These are phyloP conservation scores for Augiades crinisus DNA, from an alignment of 2,888 invertebrate genomes.

Conservation along the genomic window DNA sequence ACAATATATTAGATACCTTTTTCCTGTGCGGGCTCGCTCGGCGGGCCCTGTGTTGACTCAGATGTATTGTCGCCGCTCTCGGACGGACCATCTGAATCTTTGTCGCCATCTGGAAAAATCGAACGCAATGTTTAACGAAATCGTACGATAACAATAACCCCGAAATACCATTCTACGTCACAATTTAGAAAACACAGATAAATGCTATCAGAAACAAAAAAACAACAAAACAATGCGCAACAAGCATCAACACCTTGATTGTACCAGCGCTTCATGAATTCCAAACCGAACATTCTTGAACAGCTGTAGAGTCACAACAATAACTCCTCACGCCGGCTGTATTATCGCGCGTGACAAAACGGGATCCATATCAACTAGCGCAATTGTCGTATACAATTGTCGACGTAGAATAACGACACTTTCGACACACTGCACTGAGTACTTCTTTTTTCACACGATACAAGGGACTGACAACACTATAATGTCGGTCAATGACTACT, in stretches of 20 bases:
- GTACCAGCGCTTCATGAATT: constrained; percentile 74
- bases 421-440: constrained; percentile 25
- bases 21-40: constrained; percentile 74
- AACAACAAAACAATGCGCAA: constrained; percentile 21
- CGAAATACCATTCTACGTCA: constrained; percentile 18
- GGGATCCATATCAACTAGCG: constrained; percentile 49
- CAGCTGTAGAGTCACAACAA: constrained; percentile 45
- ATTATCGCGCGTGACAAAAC: constrained; percentile 64
- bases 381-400: constrained; percentile 21
- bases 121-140: constrained; percentile 39
- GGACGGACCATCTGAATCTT: constrained; percentile 76
- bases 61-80: constrained; percentile 79
- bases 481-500: constrained; percentile 23
- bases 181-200: constrained; percentile 21
- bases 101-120: constrained; percentile 71
- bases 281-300: constrained; percentile 72
- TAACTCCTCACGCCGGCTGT: constrained; percentile 50
- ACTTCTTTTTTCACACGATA: constrained; percentile 16
- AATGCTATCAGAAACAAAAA: too few relatives aligned
- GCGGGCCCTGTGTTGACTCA: constrained; percentile 68
- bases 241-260: constrained; percentile 54
- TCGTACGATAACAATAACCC: constrained; percentile 37
- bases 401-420: constrained; percentile 29
- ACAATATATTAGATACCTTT: constrained; percentile 56
- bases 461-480: too few relatives aligned